Base-by-base conservation (phyloP, 2,113 vertebrate species). In the Atlantisia rogersi region DNA sequence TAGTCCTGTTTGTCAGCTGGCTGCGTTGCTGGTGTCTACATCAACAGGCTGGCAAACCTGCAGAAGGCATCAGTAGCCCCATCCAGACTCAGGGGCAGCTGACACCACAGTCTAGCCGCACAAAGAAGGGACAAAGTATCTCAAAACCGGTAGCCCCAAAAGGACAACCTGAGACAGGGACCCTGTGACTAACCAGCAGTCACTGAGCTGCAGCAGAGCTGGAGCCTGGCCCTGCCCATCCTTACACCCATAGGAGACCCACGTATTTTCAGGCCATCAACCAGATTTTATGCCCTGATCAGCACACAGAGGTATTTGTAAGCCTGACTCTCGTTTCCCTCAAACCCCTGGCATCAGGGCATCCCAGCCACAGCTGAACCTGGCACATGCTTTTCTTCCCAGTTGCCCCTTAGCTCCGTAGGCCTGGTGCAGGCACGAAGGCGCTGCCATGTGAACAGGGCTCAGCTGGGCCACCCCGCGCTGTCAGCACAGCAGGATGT, bases 401-500 rank as follows among this genome's bases (percentile, higher is more conserved):
- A 1, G 52, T 39, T 42, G 65, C 58, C 39, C 37, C 56, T 71
- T 11, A 52, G 37, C 85, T 92, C 85, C 58, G 82, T 2, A 74
- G 82, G 86, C 86, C 42, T 75, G 55, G 59, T 69, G 62, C 31
- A 71, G 77, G 24, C 60, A 68, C 0, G 1, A 60, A 25, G 0
- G 0, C 32, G 40, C 18, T 35, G 17, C 59, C 9, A 6, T 0
- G 2, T 5, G 5, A 78, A 52, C 22, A 3, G n/a, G 3, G 22
- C 31, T 59, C 55, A 50, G 39, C 60, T 0, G 1, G 42, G 60
- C 70, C 6, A 3, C 56, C 44, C 20, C 9, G 40, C 25, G 15
- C 65, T 1, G 3, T 2, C 35, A 12, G 37, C 73, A 18, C 65
- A 6, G 76, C 8, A 18, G 37, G 68, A 67, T 5, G 79, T 67